Conservation (phyloP, 1,140 invertebrate species). For the Drosophila funebris region DNA sequence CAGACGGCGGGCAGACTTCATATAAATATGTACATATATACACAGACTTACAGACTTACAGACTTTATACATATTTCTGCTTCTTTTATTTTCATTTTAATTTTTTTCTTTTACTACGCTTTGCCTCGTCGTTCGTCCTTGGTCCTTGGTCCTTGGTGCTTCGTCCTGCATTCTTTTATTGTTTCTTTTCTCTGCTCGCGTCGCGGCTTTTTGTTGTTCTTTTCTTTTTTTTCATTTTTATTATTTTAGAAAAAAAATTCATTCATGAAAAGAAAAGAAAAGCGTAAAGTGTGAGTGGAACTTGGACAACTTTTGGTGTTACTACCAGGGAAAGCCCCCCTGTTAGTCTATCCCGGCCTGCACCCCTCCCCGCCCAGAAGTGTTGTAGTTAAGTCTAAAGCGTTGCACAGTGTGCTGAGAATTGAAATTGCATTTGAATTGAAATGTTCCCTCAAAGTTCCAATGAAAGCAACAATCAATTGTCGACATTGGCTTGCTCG, state of each 20-base stretch:
- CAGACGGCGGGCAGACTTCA: conserved; percentile 78
- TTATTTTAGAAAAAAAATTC: conserved; percentile 62
- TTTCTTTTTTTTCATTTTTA: too few species aligned
- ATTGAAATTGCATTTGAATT: neutral
- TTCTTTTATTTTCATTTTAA: conserved; percentile 32
- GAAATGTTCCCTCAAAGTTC: neutral
- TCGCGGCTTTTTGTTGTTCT: conserved; percentile 5
- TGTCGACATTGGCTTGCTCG: too few species aligned
- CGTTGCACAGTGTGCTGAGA: conserved; percentile 4
- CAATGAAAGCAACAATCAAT: too few species aligned
- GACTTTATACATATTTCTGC: conserved; percentile 5
- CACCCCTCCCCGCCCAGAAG: neutral
- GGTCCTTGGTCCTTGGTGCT: conserved; percentile 37
- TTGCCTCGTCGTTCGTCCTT: conserved; percentile 36
- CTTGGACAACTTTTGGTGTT: conserved; percentile 80
- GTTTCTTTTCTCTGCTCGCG: conserved; percentile 57
- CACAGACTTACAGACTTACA: neutral
- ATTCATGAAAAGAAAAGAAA: conserved; percentile 75
- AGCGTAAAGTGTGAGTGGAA: conserved; percentile 49
- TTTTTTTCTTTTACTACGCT: conserved; percentile 17
- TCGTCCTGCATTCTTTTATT: conserved; percentile 71
- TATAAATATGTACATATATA: conserved; percentile 4
- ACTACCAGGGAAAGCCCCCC: neutral
- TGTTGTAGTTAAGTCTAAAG: conserved; percentile 29
- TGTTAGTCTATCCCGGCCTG: neutral